These are phyloP conservation scores for Himantopus leucocephalus DNA, from an alignment of 2,113 vertebrate genomes.

Conservation along the genomic window DNA sequence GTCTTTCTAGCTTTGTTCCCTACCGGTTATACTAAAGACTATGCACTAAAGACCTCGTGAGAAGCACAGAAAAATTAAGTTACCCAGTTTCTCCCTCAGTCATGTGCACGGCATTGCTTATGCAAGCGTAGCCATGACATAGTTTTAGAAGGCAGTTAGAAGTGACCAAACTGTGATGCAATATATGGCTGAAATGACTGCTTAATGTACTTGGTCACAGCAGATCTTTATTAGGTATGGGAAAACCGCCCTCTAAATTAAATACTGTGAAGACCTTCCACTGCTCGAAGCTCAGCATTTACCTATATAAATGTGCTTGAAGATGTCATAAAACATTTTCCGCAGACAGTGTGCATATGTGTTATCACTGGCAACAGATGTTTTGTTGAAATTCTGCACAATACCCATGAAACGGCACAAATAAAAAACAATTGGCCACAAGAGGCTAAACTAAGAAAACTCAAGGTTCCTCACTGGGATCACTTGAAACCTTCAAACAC, in stretches of 20 bases:
- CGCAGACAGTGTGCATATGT: background rate
- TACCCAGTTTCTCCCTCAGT: background rate
- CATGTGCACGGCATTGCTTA: background rate
- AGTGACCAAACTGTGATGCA: background rate
- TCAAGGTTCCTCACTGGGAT: background rate
- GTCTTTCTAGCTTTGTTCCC: background rate
- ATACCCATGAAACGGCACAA: background rate
- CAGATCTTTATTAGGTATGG: background rate
- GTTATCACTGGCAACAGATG: background rate
- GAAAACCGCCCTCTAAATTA: background rate
- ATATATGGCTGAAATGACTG: background rate
- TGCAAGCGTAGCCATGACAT: background rate
- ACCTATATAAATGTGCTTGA: background rate
- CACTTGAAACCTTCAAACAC: background rate
- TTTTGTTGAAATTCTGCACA: background rate
- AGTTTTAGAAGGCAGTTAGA: background rate
- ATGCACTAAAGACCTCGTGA: background rate
- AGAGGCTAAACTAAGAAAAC: background rate
- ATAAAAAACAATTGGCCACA: background rate
- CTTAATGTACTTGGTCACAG: background rate
- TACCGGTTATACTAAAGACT: background rate
- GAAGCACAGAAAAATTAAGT: background rate
- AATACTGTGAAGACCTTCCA: background rate
- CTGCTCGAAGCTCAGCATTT: background rate
- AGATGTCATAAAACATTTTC: background rate